Evolutionary conservation across 1,140 invertebrate species (phyloP), one percentile per base, ranked within the genome.

Genomic region (Lethrus apterus): DNA sequence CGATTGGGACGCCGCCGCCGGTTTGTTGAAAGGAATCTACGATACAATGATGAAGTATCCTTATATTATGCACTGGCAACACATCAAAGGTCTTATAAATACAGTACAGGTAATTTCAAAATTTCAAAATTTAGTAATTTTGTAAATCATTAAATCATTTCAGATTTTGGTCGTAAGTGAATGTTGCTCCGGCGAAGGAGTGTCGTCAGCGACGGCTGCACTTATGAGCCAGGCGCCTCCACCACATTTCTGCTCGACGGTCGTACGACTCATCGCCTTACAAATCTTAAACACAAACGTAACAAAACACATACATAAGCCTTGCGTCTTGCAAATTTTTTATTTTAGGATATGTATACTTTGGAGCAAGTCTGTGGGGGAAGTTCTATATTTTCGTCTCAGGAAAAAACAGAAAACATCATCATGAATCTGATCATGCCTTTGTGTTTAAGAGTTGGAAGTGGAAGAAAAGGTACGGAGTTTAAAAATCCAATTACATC

Each of bases 341-440:
- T 67, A 2, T 67, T 77, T 7, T 69, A 91, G 77, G 92, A 96
- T 58, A 83, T 83, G 44, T 93, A 90, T 66, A 90, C 92, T 0
- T 69, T 99, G 50, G 93, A 98, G 62, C 90, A 93, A 61, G 86
- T 97, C 30, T 96, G 93, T 68, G 90, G 91, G 32, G 84, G 90
- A 15, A 84, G 81, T 36, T 77, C 87, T 2, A 78, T 89, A 54
- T 93, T 96, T 60, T 79, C 85, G n/a, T 83, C 81, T 8, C 82
- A 87, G 61, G 91, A 96, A 46, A 88, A 93, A 64, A 87, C 89
- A 7, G 93, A 98, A 72, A 93, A 89, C 56, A 86, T 97, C 71
- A 75, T 99, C 3, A 85, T 98, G 70, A 95, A 98, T 72, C 76
- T 99, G 46, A 79, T 99, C 24, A 86, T 99, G 72, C 96, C 96